Evolutionary conservation across 2,113 vertebrate genomes (phyloP), one percentile per base, ranked within the genome.

Genomic region (Trichechus manatus): DNA sequence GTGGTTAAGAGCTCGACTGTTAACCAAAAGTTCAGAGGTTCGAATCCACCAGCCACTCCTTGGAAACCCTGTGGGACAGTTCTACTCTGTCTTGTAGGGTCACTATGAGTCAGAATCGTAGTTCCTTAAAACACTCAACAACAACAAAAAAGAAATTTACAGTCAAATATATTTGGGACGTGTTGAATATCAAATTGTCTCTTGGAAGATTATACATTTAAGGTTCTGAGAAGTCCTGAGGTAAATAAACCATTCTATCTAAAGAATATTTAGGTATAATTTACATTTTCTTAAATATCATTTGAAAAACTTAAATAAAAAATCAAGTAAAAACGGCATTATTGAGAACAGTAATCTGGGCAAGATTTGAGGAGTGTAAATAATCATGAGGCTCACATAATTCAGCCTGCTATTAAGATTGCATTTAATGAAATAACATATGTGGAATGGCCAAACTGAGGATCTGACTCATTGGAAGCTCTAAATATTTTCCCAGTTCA

Each of bases 281-380:
- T 83, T 72, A 70, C 6, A 42, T 63, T 61, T 86, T 80, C n/a
- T 74, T 61, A 3, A 85, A 36, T 68, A 74, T 23, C 10, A 80
- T 70, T 89, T 85, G 25, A 59, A 66, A 91, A 64, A 50, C n/a
- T 88, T 31, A 68, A 87, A 94, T 56, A 29, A 91, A 66, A 88
- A 88, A 39, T 25, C 25, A 17, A 3, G 0, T 77, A 8, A 64
- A 66, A 53, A 33, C 33, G 15, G 7, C 63, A 31, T 36, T 74
- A 47, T 63, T 78, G 42, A 78, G 5, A 53, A 70, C 47, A 78
- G 3, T 25, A 74, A 56, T 33, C 13, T 53, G 23, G 11, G 23
- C 29, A 82, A 29, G 8, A 63, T 61, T 6, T 53, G 7, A 6
- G 56, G 7, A 47, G 4, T 79, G 33, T 22, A 78, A 59, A 86